Evolutionary conservation across 2,888 invertebrate genomes (phyloP).

Genomic region (Oligia latruncula): DNA sequence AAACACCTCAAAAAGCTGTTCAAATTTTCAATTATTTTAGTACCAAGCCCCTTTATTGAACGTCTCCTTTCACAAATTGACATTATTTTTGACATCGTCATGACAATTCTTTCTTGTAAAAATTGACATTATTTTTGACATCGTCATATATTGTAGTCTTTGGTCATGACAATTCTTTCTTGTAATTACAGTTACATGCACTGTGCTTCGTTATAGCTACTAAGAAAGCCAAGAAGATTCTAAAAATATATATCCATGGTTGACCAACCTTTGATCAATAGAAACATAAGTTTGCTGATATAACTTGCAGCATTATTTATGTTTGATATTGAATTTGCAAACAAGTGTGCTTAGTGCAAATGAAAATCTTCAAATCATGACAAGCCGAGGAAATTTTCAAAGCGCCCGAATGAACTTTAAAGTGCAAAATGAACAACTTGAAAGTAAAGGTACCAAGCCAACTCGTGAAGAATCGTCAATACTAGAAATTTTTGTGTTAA

Average conservation of each 20-base stretch:
- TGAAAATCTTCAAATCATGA: constrained; percentile 76
- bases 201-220: not conserved
- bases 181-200: too few species aligned
- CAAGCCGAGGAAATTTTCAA: constrained; percentile 82
- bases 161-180: too few species aligned
- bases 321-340: not conserved
- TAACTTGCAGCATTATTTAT: not conserved
- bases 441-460: constrained; percentile 93
- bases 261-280: not conserved
- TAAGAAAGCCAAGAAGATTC: constrained; percentile 1
- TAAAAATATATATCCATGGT: constrained; percentile 28
- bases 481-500: constrained; percentile 94
- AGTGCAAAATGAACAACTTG: constrained; percentile 83
- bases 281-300: not conserved
- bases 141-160: too few species aligned
- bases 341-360: constrained; percentile 41
- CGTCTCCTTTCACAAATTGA: too few species aligned
- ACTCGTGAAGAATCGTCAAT: constrained; percentile 96
- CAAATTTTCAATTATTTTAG: too few species aligned
- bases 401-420: constrained; percentile 86
- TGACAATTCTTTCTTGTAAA: too few species aligned
- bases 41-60: too few species aligned
- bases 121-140: too few species aligned
- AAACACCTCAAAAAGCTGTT: too few species aligned
- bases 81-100: too few species aligned